Evolutionary conservation across 2,888 invertebrate species (phyloP), one percentile per base, ranked within the genome.

Genomic region (Caenorhabditis sp.): DNA sequence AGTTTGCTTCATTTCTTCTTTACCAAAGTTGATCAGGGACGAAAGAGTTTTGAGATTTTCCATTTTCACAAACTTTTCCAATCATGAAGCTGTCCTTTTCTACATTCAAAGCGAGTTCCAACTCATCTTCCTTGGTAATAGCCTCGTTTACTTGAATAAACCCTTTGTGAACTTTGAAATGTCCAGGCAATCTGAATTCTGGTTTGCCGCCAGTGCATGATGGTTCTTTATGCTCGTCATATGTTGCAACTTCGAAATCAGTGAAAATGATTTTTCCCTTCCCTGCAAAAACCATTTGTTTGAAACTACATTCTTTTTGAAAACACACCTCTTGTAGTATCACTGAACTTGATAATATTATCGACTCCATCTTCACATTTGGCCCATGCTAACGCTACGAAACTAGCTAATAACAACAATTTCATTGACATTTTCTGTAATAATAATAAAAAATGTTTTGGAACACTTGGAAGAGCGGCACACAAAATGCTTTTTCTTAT

Each of bases 11-110:
- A n/a, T n/a, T n/a, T n/a, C 10, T 31, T 10, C 31, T 14, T 63
- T 51, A 84, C 84, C 84, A 84, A n/a, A 84, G 66, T 66, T 83
- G 83, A 55, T 82, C 80, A 14, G 84, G 79, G 14, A 84, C 81
- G 58, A 84, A 84, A 12, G 79, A 66, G 67, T 83, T 84, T 67
- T 79, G 75, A 58, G 81, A 81, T 31, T 78, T 72, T 63, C 84
- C 84, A 36, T 79, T 81, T 61, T 79, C 79, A 60, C 84, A 84
- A 51, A 84, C 81, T 62, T 76, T 77, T 66, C 84, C 84, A 50
- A 84, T 81, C 65, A 84, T 69, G 76, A 79, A 81, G 14, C 78
- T 78, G 74, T 84, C 81, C 59, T 84, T 84, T 67, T 84, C 84
- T 51, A 81, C 78, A 37, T 81, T 80, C 36, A 84, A 62, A 10